A percentile compares a stretch with the other conserved stretches of the same genome.
Evolutionary conservation across 2,888 invertebrate species (phyloP).

Genomic region (Gymnocheta viridis): DNA sequence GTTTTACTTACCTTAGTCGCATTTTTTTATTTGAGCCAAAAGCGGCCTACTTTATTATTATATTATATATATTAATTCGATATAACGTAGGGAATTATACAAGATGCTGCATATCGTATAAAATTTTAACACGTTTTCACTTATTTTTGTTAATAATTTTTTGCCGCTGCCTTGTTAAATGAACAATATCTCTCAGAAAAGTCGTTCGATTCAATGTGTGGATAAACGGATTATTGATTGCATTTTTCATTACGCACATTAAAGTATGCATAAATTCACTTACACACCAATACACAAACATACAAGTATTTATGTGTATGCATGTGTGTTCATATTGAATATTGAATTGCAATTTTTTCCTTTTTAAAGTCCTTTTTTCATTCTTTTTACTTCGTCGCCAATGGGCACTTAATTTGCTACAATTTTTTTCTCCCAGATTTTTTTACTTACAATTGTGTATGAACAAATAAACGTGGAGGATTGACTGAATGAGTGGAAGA

Average conservation of each 20-base stretch:
- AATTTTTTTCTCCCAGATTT: constrained; percentile 30
- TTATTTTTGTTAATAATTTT: background rate
- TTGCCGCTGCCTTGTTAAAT: constrained; percentile 34
- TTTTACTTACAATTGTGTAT: constrained; percentile 15
- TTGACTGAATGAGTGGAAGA: constrained; percentile 15
- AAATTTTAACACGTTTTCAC: constrained; percentile 9
- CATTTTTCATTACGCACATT: constrained; percentile 65
- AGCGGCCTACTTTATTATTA: too few species aligned
- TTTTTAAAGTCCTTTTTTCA: constrained; percentile 18
- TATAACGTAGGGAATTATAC: background rate
- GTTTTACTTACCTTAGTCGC: too few species aligned
- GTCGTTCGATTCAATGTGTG: constrained; percentile 50
- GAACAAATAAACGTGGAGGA: constrained; percentile 37
- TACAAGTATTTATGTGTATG: background rate
- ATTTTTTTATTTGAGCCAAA: too few species aligned
- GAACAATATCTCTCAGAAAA: constrained; percentile 48
- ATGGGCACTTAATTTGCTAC: constrained; percentile 65
- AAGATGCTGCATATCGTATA: background rate
- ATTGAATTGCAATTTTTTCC: constrained; percentile 41
- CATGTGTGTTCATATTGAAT: background rate
- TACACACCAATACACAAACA: constrained; percentile 13
- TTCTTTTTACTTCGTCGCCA: constrained; percentile 48
- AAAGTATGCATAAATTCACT: constrained; percentile 29
- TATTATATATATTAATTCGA: background rate
- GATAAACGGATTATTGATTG: constrained; percentile 66